Conservation (phyloP, 2,797 vertebrate genomes). For the Eulemur mongoz region DNA sequence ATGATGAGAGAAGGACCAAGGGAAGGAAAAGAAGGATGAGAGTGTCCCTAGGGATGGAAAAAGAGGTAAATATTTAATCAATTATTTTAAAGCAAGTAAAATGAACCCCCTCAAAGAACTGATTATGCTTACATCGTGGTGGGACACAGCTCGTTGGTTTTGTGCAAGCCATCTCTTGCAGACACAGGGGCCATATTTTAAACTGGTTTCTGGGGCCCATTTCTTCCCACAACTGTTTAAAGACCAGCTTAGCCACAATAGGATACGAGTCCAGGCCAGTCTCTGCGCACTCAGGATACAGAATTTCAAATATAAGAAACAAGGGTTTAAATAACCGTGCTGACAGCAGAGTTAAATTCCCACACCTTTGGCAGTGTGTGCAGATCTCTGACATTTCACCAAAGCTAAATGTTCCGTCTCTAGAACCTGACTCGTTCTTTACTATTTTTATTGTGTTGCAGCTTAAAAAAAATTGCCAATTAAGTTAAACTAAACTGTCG, state of each 20-base stretch:
- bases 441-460: slow-evolving; percentile 81
- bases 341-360: slow-evolving; percentile 37
- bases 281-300: neutral
- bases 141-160: neutral
- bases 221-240: slow-evolving; percentile 33
- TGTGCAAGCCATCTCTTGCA: neutral
- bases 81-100: slow-evolving; percentile 51
- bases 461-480: slow-evolving; percentile 83
- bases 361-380: slow-evolving; percentile 26
- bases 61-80: slow-evolving; percentile 6
- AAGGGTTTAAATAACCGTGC: slow-evolving; percentile 30
- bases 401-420: slow-evolving; percentile 78
- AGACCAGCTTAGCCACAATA: neutral
- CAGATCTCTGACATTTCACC: slow-evolving; percentile 76
- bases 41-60: neutral
- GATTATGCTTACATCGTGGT: slow-evolving; percentile 25
- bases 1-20: neutral
- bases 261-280: neutral
- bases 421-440: slow-evolving; percentile 70
- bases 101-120: neutral
- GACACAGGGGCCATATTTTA: neutral
- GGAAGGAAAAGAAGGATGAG: neutral
- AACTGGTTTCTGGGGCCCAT: neutral
- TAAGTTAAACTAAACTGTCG: slow-evolving; percentile 79
- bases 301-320: neutral